A percentile compares a stretch with the other conserved stretches of the same genome.
Evolutionary conservation across 1,140 invertebrate species (phyloP).

Genomic region (Pseudomyrmex pallidus): DNA sequence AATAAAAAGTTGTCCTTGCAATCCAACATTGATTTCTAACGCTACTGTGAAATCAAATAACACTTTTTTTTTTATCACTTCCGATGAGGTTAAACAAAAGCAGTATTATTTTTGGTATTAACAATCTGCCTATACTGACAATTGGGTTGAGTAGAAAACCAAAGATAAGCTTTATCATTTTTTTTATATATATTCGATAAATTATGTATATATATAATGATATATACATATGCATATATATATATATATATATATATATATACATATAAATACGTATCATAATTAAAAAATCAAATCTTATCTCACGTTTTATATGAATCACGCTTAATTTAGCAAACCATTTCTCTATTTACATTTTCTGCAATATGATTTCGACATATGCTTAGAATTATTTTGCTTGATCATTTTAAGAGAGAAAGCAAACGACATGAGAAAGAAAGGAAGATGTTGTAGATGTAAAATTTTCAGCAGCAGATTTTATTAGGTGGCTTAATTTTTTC

Average conservation of each 20-base stretch:
- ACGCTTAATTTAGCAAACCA: conserved; percentile 43
- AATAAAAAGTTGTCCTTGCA: conserved; percentile 14
- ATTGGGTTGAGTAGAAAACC: conserved; percentile 53
- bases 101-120: conserved; percentile 58
- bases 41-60: conserved; percentile 51
- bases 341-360: conserved; percentile 40
- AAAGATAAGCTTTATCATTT: conserved; percentile 51
- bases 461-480: conserved; percentile 35
- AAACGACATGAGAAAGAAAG: conserved; percentile 7
- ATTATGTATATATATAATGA: conserved; percentile 10
- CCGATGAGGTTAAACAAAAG: conserved; percentile 42
- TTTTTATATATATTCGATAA: conserved; percentile 9
- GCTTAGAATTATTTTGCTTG: conserved; percentile 54
- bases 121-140: conserved; percentile 51
- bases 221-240: conserved; percentile 19
- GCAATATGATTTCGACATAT: conserved; percentile 27
- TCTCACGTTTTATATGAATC: conserved; percentile 49
- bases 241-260: conserved; percentile 3
- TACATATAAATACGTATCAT: background rate
- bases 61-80: conserved; percentile 27
- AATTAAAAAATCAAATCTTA: conserved; percentile 42
- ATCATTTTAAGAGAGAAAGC: conserved; percentile 17
- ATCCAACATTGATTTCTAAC: conserved; percentile 51
- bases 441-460: conserved; percentile 32
- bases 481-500: conserved; percentile 34